Percentiles rank a stretch among this genome's conserved stretches.
phyloP scores from a whole-genome alignment of 2,888 invertebrate species.

The Archips xylosteana region DNA sequence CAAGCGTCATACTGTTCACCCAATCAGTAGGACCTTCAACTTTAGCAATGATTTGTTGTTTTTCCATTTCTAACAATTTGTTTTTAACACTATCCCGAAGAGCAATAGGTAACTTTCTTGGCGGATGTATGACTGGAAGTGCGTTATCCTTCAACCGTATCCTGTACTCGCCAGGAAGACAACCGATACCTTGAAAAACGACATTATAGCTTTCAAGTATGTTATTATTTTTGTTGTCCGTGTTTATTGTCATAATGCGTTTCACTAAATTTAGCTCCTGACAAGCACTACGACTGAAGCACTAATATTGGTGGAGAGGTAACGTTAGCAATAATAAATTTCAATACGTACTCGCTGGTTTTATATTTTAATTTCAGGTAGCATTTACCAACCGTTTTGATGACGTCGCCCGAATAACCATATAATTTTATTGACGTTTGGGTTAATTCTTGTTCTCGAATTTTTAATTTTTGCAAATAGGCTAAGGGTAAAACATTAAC shows the following conservation, averaged over 20 bases:
- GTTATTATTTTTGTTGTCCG: neutral
- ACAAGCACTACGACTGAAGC: conserved; percentile 43
- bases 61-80: conserved; percentile 46
- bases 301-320: conserved; percentile 42
- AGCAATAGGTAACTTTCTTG: conserved; percentile 46
- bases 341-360: conserved; percentile 37
- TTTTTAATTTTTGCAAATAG: conserved; percentile 16
- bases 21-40: conserved; percentile 48
- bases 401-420: conserved; percentile 45
- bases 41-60: conserved; percentile 45
- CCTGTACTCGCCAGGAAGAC: conserved; percentile 41
- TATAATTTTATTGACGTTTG: conserved; percentile 33
- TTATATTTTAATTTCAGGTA: conserved; percentile 43
- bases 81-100: conserved; percentile 44
- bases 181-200: conserved; percentile 42
- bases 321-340: conserved; percentile 43
- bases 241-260: conserved; percentile 30
- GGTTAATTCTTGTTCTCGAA: conserved; percentile 37
- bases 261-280: conserved; percentile 44
- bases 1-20: conserved; percentile 51
- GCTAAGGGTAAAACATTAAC: conserved; percentile 45
- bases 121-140: conserved; percentile 46
- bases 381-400: conserved; percentile 44
- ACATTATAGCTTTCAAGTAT: conserved; percentile 39
- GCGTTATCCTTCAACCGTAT: conserved; percentile 39